Evolutionary conservation across 2,888 invertebrate genomes (phyloP).

Genomic region (Caenorhabditis zanzibari): DNA sequence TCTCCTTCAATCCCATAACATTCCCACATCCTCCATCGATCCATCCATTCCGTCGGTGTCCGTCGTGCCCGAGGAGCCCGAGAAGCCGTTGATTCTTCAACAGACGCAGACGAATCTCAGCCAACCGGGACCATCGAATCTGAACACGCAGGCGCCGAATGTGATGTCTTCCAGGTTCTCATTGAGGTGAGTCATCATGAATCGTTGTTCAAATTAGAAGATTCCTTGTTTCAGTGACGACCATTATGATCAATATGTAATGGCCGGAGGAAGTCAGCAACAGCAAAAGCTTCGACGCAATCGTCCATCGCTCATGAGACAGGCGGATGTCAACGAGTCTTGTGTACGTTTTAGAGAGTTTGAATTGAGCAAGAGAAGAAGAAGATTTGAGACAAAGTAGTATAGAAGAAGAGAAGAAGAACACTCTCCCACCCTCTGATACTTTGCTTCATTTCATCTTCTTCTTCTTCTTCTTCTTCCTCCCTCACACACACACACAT

Average conservation of each 20-base stretch:
- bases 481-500: conserved; percentile 52
- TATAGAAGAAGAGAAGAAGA: conserved; percentile 5
- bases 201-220: background rate
- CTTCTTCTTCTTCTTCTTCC: conserved; percentile 27
- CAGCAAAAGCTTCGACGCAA: conserved; percentile 76
- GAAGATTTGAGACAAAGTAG: conserved; percentile 28
- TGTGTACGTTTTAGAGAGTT: conserved; percentile 54
- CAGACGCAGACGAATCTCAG: conserved; percentile 20
- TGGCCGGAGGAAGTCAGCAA: conserved; percentile 68
- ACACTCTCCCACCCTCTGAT: conserved; percentile 9
- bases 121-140: conserved; percentile 53
- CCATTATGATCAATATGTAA: conserved; percentile 93
- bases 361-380: conserved; percentile 23
- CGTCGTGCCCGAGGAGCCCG: conserved; percentile 37
- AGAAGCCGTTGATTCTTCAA: conserved; percentile 46
- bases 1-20: conserved; percentile 36
- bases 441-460: conserved; percentile 28
- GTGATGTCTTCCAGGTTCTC: conserved; percentile 65
- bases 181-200: conserved; percentile 48
- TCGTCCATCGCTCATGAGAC: conserved; percentile 82
- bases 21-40: conserved; percentile 43
- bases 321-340: conserved; percentile 78
- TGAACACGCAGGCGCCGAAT: conserved; percentile 57
- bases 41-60: conserved; percentile 42
- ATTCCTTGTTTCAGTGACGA: conserved; percentile 86